phyloP scores from a whole-genome alignment of 2,797 vertebrate species.

The Mormyrus proboscirostris region DNA sequence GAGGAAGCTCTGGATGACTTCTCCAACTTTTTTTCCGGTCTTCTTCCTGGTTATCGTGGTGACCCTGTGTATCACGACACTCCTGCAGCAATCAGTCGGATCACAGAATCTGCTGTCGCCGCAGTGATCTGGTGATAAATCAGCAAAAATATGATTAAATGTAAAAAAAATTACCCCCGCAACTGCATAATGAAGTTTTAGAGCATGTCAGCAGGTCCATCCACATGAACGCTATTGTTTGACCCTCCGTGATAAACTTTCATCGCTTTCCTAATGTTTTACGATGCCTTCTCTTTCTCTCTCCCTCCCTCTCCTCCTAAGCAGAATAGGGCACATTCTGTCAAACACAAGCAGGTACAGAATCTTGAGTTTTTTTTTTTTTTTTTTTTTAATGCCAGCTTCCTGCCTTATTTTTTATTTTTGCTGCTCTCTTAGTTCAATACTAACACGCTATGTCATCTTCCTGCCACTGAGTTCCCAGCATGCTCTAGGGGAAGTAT shows the following conservation, averaged over 20 bases:
- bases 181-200: neutral
- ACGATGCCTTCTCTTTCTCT: constrained; percentile 39
- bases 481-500: constrained; percentile 54
- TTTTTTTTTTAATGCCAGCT: constrained; percentile 30
- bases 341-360: constrained; percentile 83
- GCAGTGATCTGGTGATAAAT: neutral
- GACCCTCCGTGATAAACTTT: neutral
- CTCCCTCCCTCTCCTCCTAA: constrained; percentile 45
- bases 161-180: neutral
- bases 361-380: constrained; percentile 41
- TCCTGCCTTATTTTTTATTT: constrained; percentile 26
- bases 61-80: neutral
- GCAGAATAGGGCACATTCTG: constrained; percentile 74
- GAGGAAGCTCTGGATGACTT: neutral
- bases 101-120: neutral
- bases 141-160: neutral
- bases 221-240: neutral
- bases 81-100: neutral
- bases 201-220: neutral
- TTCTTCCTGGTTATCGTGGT: neutral
- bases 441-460: constrained; percentile 26
- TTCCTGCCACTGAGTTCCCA: constrained; percentile 40
- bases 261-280: constrained; percentile 31
- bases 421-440: constrained; percentile 31
- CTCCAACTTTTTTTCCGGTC: neutral